Evolutionary conservation across 2,113 vertebrate species (phyloP).

Genomic region (Stomatorhinus ivindoensis): DNA sequence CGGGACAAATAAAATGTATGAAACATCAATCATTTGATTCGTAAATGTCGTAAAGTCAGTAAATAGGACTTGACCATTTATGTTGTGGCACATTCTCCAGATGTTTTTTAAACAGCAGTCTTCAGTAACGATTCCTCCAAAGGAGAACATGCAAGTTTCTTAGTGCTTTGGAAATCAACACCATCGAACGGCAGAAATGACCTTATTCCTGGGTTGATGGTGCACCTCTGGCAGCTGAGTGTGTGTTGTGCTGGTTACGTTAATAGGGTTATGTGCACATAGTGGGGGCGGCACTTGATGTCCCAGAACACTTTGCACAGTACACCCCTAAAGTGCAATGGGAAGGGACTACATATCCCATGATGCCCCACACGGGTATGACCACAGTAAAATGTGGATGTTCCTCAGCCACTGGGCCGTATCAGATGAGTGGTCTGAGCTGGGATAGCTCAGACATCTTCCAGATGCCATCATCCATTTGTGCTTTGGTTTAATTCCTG

Average conservation of each 20-base stretch:
- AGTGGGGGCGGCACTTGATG: not conserved
- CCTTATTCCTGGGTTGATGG: not conserved
- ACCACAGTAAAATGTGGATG: not conserved
- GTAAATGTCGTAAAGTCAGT: not conserved
- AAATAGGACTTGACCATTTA: conserved; percentile 2
- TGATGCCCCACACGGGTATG: not conserved
- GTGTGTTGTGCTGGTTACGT: not conserved
- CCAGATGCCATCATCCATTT: conserved; percentile 25
- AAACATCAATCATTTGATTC: not conserved
- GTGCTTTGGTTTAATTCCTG: conserved; percentile 24
- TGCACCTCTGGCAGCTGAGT: not conserved
- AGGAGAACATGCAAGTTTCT: not conserved
- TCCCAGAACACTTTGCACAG: conserved; percentile 1
- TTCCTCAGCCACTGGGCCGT: not conserved
- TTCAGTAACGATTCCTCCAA: not conserved
- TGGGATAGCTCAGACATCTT: not conserved
- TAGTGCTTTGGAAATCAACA: not conserved
- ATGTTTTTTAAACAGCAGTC: not conserved
- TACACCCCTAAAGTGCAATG: not conserved
- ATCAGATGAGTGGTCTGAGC: not conserved
- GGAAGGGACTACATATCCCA: not conserved
- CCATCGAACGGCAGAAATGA: not conserved
- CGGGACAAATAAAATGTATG: not conserved
- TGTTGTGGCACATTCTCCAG: not conserved
- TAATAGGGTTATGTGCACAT: not conserved